A percentile compares a stretch with the other conserved stretches of the same genome.
These are phyloP conservation scores for Cossypha polioptera DNA, from an alignment of 2,797 vertebrate genomes.

Conservation along the genomic window DNA sequence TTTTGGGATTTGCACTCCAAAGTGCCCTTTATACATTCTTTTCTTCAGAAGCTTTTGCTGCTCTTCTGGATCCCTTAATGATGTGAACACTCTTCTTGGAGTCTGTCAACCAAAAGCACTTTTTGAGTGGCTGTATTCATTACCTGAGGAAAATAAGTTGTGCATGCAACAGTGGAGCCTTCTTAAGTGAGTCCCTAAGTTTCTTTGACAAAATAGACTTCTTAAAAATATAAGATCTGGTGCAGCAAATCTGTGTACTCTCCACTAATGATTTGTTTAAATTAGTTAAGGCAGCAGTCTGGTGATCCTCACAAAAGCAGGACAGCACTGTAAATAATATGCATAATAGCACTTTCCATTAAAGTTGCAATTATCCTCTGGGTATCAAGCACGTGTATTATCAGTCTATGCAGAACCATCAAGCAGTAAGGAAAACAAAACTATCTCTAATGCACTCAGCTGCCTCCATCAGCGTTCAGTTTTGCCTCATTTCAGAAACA, in stretches of 20 bases:
- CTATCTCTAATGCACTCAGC: neutral
- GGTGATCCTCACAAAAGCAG: neutral
- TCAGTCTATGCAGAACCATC: neutral
- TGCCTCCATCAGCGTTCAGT: neutral
- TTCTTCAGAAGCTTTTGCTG: neutral
- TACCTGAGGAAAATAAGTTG: constrained; percentile 15
- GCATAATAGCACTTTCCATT: neutral
- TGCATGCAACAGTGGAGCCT: constrained; percentile 7
- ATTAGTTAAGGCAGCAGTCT: neutral
- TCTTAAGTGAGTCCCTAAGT: constrained; percentile 49
- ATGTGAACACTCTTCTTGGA: neutral
- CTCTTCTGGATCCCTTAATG: neutral
- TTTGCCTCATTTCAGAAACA: neutral
- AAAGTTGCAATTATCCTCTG: neutral
- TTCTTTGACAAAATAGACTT: neutral
- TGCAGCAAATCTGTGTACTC: neutral
- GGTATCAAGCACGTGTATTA: neutral
- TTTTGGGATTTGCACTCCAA: neutral
- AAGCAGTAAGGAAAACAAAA: neutral
- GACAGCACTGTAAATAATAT: neutral
- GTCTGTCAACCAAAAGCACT: constrained; percentile 18
- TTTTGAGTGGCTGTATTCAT: constrained; percentile 34
- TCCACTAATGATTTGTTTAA: neutral
- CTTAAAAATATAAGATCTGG: neutral
- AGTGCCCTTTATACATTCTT: neutral